Evolutionary conservation across 2,888 invertebrate species (phyloP).

Genomic region (Artemia sinica): DNA sequence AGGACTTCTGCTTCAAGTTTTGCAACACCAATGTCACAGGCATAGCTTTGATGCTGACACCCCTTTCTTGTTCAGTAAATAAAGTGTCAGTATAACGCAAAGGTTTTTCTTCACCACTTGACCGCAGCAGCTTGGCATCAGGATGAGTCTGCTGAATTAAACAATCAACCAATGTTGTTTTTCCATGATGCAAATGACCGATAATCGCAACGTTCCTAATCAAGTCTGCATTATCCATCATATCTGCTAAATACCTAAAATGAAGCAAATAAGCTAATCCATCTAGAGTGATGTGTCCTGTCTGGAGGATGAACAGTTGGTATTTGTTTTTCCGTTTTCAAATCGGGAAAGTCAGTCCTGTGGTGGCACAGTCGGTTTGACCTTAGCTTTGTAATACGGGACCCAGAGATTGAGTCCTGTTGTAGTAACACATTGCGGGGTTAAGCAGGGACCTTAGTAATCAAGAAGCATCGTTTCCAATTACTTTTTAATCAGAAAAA

Average conservation of each 20-base stretch:
- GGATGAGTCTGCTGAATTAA: constrained; percentile 93
- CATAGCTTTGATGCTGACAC: constrained; percentile 88
- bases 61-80: constrained; percentile 91
- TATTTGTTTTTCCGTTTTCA: too few relatives aligned
- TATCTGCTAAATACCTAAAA: constrained; percentile 67
- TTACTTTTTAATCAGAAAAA: too few relatives aligned
- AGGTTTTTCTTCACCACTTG: constrained; percentile 36
- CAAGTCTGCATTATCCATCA: constrained; percentile 88
- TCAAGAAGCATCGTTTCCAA: too few relatives aligned
- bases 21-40: constrained; percentile 85
- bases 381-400: too few relatives aligned
- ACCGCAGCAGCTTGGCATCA: constrained; percentile 39
- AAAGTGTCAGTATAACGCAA: constrained; percentile 85
- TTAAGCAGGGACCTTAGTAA: too few relatives aligned
- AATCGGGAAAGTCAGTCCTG: too few relatives aligned
- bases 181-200: constrained; percentile 96
- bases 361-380: too few relatives aligned
- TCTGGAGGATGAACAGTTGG: too few relatives aligned
- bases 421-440: too few relatives aligned
- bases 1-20: constrained; percentile 89
- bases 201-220: constrained; percentile 88
- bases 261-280: too few relatives aligned
- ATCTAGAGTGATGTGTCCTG: too few relatives aligned
- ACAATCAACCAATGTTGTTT: constrained; percentile 94
- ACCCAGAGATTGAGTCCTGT: too few relatives aligned